Evolutionary conservation across 2,888 invertebrate species (phyloP), one percentile per base, ranked within the genome.

Genomic region (Petrolisthes cinctipes): DNA sequence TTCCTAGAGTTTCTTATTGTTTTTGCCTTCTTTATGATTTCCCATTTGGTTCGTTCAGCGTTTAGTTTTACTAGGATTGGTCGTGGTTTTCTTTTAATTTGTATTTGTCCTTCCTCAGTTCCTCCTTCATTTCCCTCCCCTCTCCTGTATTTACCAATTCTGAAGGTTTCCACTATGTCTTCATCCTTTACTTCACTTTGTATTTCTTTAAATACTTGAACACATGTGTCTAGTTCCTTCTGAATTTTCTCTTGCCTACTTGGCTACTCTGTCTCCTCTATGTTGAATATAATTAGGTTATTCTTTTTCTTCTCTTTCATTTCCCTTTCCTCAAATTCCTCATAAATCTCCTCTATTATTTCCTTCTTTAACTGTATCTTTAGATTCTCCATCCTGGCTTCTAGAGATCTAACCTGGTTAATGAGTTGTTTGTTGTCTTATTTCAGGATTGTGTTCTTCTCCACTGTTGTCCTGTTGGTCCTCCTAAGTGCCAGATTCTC

Each of bases 351-450:
- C 71, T 17, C 4, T 71, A 71, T 71, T 71, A 71, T 71, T 71
- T 71, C 9, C 71, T 71, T 71, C 5, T 71, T 71, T 71, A 71
- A 71, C 9, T 71, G 71, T 71, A 71, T 5, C n/a, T 71, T 71
- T 71, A 71, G 71, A n/a, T 71, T 71, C 71, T 71, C 71, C 6
- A 3, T 71, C 71, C 23, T 71, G 2, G 4, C 71, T 71, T 4
- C 4, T 71, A 71, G 71, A 71, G 71, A 71, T 23, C 1, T 71
- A 71, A 71, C 71, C 71, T 71, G 71, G 5, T 71, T 23, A 71
- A n/a, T 71, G 71, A 71, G 71, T n/a, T 71, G 71, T 71, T n/a
- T 71, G 71, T 71, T 71, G n/a, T 71, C n/a, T 23, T 71, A n/a
- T 71, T 66, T 66, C 17, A 66, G 66, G 1, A 3, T 17, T 66